Base-by-base conservation (phyloP, 2,797 vertebrate genomes). In the Decapterus maruadsi region DNA sequence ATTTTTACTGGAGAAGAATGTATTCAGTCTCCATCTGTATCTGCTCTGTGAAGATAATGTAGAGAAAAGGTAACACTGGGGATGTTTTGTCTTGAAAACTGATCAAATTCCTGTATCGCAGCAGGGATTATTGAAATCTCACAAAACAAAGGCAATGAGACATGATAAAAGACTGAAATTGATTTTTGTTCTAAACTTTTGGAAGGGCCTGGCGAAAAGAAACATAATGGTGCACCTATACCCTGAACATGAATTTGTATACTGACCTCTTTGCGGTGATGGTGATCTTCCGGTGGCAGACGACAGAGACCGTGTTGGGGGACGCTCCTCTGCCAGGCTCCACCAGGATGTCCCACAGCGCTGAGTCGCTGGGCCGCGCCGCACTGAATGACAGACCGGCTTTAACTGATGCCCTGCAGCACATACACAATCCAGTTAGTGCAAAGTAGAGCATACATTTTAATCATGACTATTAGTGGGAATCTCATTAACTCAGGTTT, bases 251-350 rank as follows among this genome's bases (percentile, higher is more conserved):
- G 48, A 42, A 43, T 6, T 4, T 10, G 46, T 29, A 48, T 19
- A 80, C 94, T 86, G 79, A 94, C 95, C 94, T 95, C 91, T 95
- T 95, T 40, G 90, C 82, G 19, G 91, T 86, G 73, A 88, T 56
- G 1, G 87, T 62, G 8, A 74, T 77, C 75, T 94, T 95, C 85
- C 90, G 94, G 62, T 85, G 88, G 77, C 95, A 95, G 80, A 92
- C 50, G 6, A 95, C 87, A 9, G 93, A 90, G n/a, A 95, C 86
- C 0, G 89, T 90, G 88, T 88, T 92, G 53, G 91, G 83, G 20
- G 85, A 61, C 2, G 71, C 81, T 75, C 80, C 91, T 79, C 75
- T 90, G 64, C 92, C 88, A 0, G 94, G 91, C 61, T 94, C 92
- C 72, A 94, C 78, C 1, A 81, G 64, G 3, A 94, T 78, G 78